These are phyloP conservation scores for Aplysina aerophoba DNA, from an alignment of 37 sponge, comb jelly and placozoan genomes.

Conservation along the genomic window DNA sequence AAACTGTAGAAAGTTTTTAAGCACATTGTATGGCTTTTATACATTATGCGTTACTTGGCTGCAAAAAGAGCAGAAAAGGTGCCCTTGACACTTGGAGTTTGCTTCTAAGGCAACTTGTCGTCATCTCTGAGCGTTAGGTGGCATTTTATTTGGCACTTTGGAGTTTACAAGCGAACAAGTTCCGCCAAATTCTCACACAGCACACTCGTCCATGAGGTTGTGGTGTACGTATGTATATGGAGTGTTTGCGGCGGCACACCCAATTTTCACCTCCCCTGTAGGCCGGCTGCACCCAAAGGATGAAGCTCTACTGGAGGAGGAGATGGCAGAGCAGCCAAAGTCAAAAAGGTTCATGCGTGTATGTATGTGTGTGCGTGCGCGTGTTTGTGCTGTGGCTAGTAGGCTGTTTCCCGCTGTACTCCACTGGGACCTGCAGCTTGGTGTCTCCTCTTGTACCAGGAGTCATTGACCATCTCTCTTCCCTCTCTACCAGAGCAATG, in stretches of 20 bases:
- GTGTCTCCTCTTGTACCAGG: neutral
- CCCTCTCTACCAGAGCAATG: constrained; percentile 30
- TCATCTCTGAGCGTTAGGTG: too few relatives aligned
- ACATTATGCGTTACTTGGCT: neutral
- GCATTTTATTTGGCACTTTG: too few relatives aligned
- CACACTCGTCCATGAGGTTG: too few relatives aligned
- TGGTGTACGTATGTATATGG: too few relatives aligned
- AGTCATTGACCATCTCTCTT: neutral
- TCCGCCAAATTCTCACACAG: too few relatives aligned
- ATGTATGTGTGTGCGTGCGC: neutral
- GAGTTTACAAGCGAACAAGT: too few relatives aligned
- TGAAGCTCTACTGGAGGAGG: constrained; percentile 92
- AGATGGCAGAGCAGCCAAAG: constrained; percentile 74
- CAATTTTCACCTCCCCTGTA: constrained; percentile 28
- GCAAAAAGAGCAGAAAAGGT: too few relatives aligned
- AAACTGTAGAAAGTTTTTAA: too few relatives aligned
- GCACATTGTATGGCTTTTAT: too few relatives aligned
- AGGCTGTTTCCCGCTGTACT: neutral
- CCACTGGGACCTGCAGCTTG: neutral
- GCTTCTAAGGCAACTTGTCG: too few relatives aligned
- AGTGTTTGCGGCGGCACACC: neutral
- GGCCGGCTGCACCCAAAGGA: constrained; percentile 80
- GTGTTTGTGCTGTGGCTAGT: neutral
- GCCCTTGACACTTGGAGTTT: too few relatives aligned
- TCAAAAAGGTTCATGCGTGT: constrained; percentile 72